phyloP scores from a whole-genome alignment of 1,140 invertebrate genomes.

The Pygmarrhopalites habei region DNA sequence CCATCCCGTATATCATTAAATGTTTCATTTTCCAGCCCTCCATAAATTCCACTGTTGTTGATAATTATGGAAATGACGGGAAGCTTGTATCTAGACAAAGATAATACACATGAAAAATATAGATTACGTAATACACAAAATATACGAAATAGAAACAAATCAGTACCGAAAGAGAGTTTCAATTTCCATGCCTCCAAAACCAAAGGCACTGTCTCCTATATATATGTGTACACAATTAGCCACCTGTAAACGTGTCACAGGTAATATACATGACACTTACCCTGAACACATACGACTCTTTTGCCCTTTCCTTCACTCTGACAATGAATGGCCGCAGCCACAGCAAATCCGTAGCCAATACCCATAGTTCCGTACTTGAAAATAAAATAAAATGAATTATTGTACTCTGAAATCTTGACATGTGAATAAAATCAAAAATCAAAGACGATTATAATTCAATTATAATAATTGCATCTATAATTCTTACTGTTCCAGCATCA shows the following conservation, averaged over 20 bases:
- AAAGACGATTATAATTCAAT: background rate
- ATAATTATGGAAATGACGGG: constrained; percentile 85
- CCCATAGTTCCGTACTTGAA: constrained; percentile 50
- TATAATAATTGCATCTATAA: constrained; percentile 20
- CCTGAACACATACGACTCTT: constrained; percentile 74
- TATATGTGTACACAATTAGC: too few relatives aligned
- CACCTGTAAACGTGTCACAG: too few relatives aligned
- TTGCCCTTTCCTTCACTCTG: constrained; percentile 70
- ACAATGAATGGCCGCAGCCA: constrained; percentile 85
- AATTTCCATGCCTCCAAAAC: constrained; percentile 95
- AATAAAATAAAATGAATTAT: too few relatives aligned
- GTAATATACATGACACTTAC: too few relatives aligned
- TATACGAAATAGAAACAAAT: background rate
- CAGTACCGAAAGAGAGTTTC: constrained; percentile 79
- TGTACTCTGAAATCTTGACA: too few relatives aligned
- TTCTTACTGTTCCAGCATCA: constrained; percentile 63
- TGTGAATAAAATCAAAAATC: too few relatives aligned
- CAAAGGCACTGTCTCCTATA: constrained; percentile 96
- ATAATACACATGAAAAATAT: background rate
- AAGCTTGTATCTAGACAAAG: constrained; percentile 67
- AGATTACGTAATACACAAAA: background rate
- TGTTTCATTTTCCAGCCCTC: constrained; percentile 69
- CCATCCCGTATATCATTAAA: constrained; percentile 57
- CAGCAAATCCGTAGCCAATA: constrained; percentile 85
- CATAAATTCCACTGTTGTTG: constrained; percentile 94